These are phyloP conservation scores for Ia io DNA, from an alignment of 2,113 vertebrate species.

Conservation along the genomic window DNA sequence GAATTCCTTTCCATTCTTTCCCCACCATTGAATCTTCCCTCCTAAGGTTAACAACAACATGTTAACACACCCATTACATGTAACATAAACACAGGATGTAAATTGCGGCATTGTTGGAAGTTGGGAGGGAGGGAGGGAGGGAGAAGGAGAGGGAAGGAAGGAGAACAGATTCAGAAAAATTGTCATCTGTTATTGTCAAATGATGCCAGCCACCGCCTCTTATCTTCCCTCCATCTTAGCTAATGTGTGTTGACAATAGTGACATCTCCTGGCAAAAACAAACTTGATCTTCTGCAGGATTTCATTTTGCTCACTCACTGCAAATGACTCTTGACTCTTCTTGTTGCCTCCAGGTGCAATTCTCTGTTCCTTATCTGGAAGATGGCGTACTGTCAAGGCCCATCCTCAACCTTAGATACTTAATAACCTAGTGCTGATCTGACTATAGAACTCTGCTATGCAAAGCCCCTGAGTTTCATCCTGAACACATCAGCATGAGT, in stretches of 20 bases:
- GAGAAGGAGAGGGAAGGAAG: neutral
- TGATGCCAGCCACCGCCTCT: neutral
- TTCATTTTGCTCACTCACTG: slow-evolving; percentile 65
- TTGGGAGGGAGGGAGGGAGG: no score
- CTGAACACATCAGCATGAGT: slow-evolving; percentile 78
- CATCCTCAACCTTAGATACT: slow-evolving; percentile 64
- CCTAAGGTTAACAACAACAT: neutral
- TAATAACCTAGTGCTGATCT: slow-evolving; percentile 70
- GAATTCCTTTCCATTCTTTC: neutral
- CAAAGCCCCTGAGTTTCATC: slow-evolving; percentile 72
- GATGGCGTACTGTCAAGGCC: slow-evolving; percentile 35
- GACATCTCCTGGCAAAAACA: slow-evolving; percentile 25
- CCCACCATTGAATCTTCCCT: neutral
- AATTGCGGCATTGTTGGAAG: neutral
- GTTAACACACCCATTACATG: neutral
- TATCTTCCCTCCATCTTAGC: slow-evolving; percentile 18
- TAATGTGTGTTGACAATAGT: slow-evolving; percentile 64
- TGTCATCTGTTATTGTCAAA: neutral
- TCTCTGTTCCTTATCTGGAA: slow-evolving; percentile 54
- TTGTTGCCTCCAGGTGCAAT: slow-evolving; percentile 34
- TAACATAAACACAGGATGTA: neutral
- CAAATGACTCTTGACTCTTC: slow-evolving; percentile 42
- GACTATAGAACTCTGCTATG: slow-evolving; percentile 45
- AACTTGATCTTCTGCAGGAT: slow-evolving; percentile 48
- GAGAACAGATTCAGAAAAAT: neutral